Evolutionary conservation across 2,888 invertebrate genomes (phyloP).

Genomic region (Cantharis flavilabris): DNA sequence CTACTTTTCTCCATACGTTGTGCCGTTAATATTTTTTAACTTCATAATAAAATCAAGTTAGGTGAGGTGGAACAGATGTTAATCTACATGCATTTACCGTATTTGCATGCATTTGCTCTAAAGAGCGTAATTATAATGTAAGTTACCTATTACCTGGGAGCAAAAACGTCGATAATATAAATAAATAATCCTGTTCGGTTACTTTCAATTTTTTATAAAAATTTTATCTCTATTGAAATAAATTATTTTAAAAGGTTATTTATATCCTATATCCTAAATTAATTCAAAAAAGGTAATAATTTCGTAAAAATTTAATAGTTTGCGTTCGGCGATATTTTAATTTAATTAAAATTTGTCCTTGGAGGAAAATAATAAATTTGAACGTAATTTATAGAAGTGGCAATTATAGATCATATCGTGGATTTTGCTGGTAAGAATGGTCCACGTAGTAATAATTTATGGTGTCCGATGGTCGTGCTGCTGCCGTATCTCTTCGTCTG

Average conservation of each 20-base stretch:
- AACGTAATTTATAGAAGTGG: constrained; percentile 43
- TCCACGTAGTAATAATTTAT: constrained; percentile 33
- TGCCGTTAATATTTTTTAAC: constrained; percentile 9
- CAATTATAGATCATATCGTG: constrained; percentile 47
- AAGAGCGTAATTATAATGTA: constrained; percentile 6
- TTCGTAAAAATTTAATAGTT: not conserved
- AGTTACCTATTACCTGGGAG: constrained; percentile 8
- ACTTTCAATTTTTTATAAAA: not conserved
- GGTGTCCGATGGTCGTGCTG: constrained; percentile 27
- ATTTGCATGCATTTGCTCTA: constrained; percentile 11
- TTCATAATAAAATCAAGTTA: not conserved
- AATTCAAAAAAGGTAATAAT: not conserved
- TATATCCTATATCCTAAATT: not conserved
- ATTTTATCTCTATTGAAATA: not conserved
- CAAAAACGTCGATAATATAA: not conserved
- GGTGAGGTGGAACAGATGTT: constrained; percentile 4
- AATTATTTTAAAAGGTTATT: not conserved
- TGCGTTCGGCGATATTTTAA: constrained; percentile 4
- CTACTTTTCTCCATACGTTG: not conserved
- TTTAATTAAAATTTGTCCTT: constrained; percentile 19
- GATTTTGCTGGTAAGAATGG: constrained; percentile 36
- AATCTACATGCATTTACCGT: constrained; percentile 9
- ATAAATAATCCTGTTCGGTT: not conserved
- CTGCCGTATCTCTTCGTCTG: constrained; percentile 22
- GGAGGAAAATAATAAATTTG: constrained; percentile 39